phyloP scores from a whole-genome alignment of 1,140 invertebrate genomes.

The Brachionus manjavacas region DNA sequence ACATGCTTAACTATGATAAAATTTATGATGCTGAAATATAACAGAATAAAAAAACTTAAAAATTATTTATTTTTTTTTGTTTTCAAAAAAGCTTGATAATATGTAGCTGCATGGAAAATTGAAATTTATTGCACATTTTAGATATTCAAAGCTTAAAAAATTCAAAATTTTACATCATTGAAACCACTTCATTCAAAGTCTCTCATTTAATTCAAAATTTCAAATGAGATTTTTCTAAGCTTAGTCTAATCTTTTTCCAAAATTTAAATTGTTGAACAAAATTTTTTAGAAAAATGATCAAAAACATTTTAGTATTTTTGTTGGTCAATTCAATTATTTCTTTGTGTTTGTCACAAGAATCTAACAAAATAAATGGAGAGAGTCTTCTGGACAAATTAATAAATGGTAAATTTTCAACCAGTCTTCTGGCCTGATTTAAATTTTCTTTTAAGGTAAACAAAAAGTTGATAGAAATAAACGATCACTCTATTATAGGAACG shows the following conservation, averaged over 20 bases:
- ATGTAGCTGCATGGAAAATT: background rate
- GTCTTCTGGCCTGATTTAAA: background rate
- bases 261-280: background rate
- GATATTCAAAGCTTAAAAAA: background rate
- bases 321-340: background rate
- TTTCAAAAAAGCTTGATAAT: background rate
- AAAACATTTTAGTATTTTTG: background rate
- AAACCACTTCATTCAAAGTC: background rate
- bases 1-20: conserved; percentile 6
- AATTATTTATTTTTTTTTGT: background rate
- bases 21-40: background rate
- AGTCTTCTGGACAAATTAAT: background rate
- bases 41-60: background rate
- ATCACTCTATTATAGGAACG: background rate
- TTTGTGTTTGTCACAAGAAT: background rate
- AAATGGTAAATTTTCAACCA: background rate
- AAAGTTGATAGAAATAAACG: background rate
- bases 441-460: background rate
- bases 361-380: background rate
- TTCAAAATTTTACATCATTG: background rate
- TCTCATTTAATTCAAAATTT: background rate
- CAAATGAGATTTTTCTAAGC: background rate
- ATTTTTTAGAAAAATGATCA: background rate
- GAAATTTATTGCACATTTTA: background rate
- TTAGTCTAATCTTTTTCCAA: background rate